Evolutionary conservation across 2,888 invertebrate species (phyloP).

Genomic region (Adela reaumurella): DNA sequence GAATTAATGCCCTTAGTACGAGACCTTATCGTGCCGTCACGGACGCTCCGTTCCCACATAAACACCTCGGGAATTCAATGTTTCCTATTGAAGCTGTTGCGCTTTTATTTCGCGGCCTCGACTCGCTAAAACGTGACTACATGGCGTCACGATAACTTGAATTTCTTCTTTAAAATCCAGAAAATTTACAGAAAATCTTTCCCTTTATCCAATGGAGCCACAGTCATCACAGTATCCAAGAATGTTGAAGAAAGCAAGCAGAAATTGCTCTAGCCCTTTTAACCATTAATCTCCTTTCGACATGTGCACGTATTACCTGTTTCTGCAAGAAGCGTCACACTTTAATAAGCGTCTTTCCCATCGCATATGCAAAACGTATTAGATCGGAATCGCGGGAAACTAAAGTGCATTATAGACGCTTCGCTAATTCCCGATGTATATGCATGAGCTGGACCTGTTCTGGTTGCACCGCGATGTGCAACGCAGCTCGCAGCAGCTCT

Average conservation of each 20-base stretch:
- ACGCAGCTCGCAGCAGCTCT: conserved; percentile 48
- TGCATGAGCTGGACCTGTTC: conserved; percentile 40
- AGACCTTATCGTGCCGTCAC: neutral
- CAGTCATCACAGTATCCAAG: too few relatives aligned
- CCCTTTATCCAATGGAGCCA: too few relatives aligned
- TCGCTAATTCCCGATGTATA: conserved; percentile 46
- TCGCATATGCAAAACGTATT: neutral
- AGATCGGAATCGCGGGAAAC: neutral
- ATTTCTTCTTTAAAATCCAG: too few relatives aligned
- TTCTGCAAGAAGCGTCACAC: neutral
- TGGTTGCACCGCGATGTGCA: conserved; percentile 50
- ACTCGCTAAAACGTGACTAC: neutral
- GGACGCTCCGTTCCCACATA: neutral
- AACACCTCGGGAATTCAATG: neutral
- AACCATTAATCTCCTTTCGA: neutral
- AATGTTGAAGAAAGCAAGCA: too few relatives aligned
- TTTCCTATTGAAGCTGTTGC: neutral
- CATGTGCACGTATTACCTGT: neutral
- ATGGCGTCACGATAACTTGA: neutral
- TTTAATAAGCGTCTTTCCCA: neutral
- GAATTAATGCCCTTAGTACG: neutral
- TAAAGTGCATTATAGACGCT: conserved; percentile 17
- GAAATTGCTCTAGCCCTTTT: too few relatives aligned
- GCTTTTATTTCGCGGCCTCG: neutral
- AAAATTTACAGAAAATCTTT: too few relatives aligned